Evolutionary conservation across 2,797 vertebrate species (phyloP).

Genomic region (Arctocebus calabarensis): DNA sequence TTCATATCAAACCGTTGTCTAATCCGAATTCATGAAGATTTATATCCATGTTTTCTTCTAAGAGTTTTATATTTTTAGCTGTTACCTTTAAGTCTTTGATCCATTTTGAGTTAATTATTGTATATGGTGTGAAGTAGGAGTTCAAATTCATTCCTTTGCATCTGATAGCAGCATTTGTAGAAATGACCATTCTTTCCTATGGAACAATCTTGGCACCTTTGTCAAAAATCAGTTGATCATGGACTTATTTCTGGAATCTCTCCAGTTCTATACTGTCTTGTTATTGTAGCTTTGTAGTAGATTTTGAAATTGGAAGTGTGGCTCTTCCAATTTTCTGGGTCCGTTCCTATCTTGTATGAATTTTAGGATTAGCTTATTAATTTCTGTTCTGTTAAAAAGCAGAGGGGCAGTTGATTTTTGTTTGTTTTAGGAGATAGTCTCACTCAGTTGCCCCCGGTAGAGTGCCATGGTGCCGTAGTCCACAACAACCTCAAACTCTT

Average conservation of each 20-base stretch:
- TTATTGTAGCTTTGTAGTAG: neutral
- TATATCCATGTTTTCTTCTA: neutral
- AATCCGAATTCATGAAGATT: neutral
- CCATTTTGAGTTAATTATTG: neutral
- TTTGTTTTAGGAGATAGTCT: too few relatives aligned
- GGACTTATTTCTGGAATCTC: neutral
- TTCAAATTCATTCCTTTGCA: neutral
- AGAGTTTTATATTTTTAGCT: neutral
- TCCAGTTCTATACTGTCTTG: neutral
- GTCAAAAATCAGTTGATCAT: neutral
- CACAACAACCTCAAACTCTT: too few relatives aligned
- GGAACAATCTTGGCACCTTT: neutral
- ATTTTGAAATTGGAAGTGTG: neutral
- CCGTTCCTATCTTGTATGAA: neutral
- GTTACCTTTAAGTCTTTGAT: neutral
- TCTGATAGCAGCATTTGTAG: neutral
- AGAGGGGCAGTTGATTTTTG: too few relatives aligned
- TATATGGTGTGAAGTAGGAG: neutral
- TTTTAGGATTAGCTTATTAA: neutral
- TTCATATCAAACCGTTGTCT: neutral
- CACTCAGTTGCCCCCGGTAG: too few relatives aligned
- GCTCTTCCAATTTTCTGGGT: neutral
- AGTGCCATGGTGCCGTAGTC: too few relatives aligned
- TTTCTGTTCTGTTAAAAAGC: neutral
- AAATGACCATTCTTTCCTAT: neutral